These are phyloP conservation scores for Orchestes rusci DNA, from an alignment of 2,888 invertebrate genomes.

Conservation along the genomic window DNA sequence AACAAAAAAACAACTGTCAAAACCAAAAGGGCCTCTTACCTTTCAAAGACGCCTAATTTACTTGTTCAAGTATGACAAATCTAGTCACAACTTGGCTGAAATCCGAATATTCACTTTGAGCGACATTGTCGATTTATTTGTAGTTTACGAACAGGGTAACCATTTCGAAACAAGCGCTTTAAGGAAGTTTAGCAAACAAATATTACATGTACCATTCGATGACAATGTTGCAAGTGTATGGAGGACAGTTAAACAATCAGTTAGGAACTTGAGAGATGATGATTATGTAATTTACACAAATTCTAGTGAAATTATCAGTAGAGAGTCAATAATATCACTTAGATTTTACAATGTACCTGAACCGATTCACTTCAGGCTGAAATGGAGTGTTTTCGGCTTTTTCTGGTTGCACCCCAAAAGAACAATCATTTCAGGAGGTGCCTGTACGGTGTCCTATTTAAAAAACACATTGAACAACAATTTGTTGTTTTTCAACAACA, in stretches of 20 bases:
- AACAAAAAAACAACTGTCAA: conserved; percentile 47
- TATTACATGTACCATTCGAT: conserved; percentile 45
- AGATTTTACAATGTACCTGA: conserved; percentile 61
- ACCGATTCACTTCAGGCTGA: conserved; percentile 52
- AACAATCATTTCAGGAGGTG: conserved; percentile 50
- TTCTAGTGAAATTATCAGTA: conserved; percentile 54
- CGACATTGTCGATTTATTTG: conserved; percentile 56
- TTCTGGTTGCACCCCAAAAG: conserved; percentile 59
- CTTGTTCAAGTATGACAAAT: conserved; percentile 48
- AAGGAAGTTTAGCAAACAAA: conserved; percentile 41
- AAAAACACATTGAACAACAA: conserved; percentile 35
- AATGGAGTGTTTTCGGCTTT: conserved; percentile 62
- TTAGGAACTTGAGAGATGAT: conserved; percentile 46
- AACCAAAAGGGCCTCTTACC: conserved; percentile 43
- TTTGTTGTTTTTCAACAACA: conserved; percentile 9
- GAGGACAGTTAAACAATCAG: conserved; percentile 40
- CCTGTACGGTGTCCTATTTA: conserved; percentile 44
- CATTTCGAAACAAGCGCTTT: conserved; percentile 46
- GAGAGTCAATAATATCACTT: conserved; percentile 56
- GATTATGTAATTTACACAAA: conserved; percentile 54
- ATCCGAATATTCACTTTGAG: conserved; percentile 54
- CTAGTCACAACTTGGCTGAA: conserved; percentile 51
- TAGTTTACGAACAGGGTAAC: conserved; percentile 49
- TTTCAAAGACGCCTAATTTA: conserved; percentile 51
- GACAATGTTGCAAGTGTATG: conserved; percentile 38